phyloP scores from a whole-genome alignment of 2,797 vertebrate genomes.

The Nannoperca australis region DNA sequence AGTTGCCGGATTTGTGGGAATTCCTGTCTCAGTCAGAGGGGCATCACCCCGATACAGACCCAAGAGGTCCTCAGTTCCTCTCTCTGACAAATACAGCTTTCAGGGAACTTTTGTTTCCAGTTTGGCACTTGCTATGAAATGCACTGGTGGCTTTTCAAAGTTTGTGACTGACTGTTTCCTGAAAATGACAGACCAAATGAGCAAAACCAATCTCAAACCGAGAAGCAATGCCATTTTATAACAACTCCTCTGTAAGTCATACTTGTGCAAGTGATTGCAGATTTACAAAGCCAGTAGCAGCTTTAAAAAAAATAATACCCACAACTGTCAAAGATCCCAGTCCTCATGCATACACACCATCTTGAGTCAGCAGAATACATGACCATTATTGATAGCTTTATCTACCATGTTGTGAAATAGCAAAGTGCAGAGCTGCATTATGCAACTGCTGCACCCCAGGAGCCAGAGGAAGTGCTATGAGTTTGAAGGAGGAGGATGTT shows the following conservation, averaged over 20 bases:
- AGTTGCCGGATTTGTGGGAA: constrained; percentile 38
- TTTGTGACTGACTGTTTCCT: constrained; percentile 11
- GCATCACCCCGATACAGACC: constrained; percentile 21
- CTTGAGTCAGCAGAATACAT: neutral
- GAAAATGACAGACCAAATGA: constrained; percentile 6
- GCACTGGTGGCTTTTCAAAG: neutral
- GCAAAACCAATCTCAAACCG: neutral
- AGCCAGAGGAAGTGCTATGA: constrained; percentile 57
- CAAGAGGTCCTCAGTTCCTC: constrained; percentile 11
- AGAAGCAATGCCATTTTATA: neutral
- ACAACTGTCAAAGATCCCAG: neutral
- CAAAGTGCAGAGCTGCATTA: constrained; percentile 8
- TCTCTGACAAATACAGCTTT: constrained; percentile 18
- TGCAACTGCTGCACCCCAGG: constrained; percentile 51
- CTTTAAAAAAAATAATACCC: neutral
- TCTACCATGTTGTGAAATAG: constrained; percentile 8
- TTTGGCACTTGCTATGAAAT: neutral
- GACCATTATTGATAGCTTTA: neutral
- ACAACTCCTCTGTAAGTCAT: neutral
- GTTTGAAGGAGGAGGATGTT: constrained; percentile 34
- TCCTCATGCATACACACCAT: neutral
- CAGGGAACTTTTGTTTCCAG: constrained; percentile 21
- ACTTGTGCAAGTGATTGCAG: neutral
- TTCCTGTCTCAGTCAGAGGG: constrained; percentile 5
- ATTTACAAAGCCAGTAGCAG: neutral